These are phyloP conservation scores for Rhodinocichla rosea DNA, from an alignment of 2,113 vertebrate species.

Conservation along the genomic window DNA sequence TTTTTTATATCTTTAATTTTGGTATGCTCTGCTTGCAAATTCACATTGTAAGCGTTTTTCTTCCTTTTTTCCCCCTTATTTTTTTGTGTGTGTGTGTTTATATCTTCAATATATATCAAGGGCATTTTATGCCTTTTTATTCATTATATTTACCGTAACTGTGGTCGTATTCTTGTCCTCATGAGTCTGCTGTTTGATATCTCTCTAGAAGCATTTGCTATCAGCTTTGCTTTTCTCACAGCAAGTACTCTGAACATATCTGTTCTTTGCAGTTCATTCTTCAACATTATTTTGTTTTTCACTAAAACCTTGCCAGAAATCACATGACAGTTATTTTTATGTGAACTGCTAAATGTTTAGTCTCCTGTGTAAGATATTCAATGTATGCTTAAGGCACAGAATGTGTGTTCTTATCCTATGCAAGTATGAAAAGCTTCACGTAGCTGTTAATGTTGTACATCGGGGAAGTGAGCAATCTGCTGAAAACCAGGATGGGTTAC, in stretches of 20 bases:
- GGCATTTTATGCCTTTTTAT: background rate
- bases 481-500: background rate
- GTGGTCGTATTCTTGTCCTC: background rate
- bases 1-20: constrained; percentile 22
- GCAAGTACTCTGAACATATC: background rate
- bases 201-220: background rate
- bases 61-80: background rate
- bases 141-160: background rate
- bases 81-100: background rate
- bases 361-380: background rate
- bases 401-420: background rate
- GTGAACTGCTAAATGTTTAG: background rate
- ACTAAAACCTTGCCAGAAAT: background rate
- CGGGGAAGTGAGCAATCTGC: background rate
- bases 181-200: background rate
- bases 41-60: background rate
- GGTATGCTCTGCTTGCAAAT: background rate
- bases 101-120: background rate
- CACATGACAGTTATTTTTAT: background rate
- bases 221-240: background rate
- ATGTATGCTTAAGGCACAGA: background rate
- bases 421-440: background rate
- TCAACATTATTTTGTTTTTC: background rate
- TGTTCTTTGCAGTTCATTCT: background rate
- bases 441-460: background rate